A percentile compares a stretch with the other conserved stretches of the same genome.
Conservation (phyloP, 1,140 invertebrate genomes). For the Zaprionus capensis region DNA sequence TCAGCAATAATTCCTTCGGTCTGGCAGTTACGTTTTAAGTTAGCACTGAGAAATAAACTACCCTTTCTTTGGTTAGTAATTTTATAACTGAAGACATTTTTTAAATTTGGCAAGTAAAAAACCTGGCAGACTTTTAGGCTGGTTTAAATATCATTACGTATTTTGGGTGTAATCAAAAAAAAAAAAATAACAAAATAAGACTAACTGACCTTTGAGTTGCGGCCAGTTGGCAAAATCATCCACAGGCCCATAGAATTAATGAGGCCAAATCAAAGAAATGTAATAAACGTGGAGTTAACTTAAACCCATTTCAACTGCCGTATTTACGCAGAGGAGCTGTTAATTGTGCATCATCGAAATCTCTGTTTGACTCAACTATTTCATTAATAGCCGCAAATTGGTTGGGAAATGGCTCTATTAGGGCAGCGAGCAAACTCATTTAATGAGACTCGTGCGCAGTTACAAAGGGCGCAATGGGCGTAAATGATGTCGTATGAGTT, state of each 20-base stretch:
- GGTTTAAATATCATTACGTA: neutral
- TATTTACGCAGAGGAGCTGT: slow-evolving; percentile 19
- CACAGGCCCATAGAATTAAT: slow-evolving; percentile 27
- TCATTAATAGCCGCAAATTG: slow-evolving; percentile 66
- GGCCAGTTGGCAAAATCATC: neutral
- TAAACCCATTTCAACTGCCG: slow-evolving; percentile 14
- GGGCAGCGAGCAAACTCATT: slow-evolving; percentile 32
- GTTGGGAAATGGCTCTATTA: slow-evolving; percentile 54
- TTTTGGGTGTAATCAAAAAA: slow-evolving; percentile 2
- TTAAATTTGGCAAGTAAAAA: neutral
- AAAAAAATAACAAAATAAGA: neutral
- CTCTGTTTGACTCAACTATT: slow-evolving; percentile 32
- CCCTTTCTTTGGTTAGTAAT: too few species aligned
- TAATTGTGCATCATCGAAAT: slow-evolving; percentile 12
- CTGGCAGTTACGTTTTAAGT: too few species aligned
- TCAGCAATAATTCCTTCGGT: too few species aligned
- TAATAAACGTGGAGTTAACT: slow-evolving; percentile 7
- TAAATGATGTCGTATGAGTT: slow-evolving; percentile 48
- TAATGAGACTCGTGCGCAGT: slow-evolving; percentile 14
- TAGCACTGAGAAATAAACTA: too few species aligned
- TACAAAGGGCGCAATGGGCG: slow-evolving; percentile 35
- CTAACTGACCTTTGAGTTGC: slow-evolving; percentile 4
- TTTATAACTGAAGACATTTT: neutral
- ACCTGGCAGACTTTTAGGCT: slow-evolving; percentile 27
- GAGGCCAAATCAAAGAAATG: neutral